Evolutionary conservation across 2,797 vertebrate genomes (phyloP).

Genomic region (Myotis pilosus): DNA sequence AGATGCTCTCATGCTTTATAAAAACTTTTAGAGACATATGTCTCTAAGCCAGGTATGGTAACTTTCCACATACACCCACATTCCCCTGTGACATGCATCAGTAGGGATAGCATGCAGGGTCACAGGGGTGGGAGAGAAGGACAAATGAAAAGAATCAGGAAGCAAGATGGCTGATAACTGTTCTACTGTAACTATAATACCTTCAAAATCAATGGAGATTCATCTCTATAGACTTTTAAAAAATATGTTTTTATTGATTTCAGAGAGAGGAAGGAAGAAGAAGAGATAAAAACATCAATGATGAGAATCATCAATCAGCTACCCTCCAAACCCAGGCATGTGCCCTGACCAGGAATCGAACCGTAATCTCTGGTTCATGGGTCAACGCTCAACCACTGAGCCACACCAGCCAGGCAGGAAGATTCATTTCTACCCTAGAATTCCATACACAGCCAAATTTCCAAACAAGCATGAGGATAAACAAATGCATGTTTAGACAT

Average conservation of each 20-base stretch:
- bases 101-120: background rate
- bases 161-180: background rate
- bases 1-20: background rate
- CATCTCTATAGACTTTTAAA: background rate
- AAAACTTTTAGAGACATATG: background rate
- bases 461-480: background rate
- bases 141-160: background rate
- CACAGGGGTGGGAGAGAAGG: background rate
- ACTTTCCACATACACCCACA: background rate
- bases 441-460: background rate
- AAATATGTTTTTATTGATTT: too few relatives aligned
- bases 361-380: too few relatives aligned
- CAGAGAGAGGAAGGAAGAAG: too few relatives aligned
- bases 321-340: too few relatives aligned
- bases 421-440: background rate
- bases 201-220: background rate
- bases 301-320: too few relatives aligned
- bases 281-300: too few relatives aligned
- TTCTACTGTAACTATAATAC: background rate
- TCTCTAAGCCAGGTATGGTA: background rate
- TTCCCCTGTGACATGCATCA: background rate
- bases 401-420: background rate
- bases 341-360: too few relatives aligned
- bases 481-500: background rate
- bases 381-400: too few relatives aligned